Evolutionary conservation across 92 coral and sea anemone species (phyloP).

Genomic region (Parazoanthus atlanticus): DNA sequence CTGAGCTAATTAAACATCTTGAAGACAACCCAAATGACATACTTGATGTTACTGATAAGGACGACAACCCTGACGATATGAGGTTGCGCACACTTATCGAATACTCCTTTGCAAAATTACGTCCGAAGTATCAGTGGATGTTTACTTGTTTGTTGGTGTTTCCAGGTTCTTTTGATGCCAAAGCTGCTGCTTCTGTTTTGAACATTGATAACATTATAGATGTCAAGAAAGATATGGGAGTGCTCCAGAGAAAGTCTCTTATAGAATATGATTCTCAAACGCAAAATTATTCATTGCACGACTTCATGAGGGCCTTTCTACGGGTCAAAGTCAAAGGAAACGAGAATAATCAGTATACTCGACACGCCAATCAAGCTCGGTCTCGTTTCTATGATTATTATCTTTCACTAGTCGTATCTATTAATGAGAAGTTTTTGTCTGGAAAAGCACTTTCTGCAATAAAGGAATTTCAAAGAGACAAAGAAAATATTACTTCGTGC

Average conservation of each 20-base stretch:
- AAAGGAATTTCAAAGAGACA: background rate
- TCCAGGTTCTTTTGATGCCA: constrained; percentile 20
- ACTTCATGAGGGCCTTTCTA: background rate
- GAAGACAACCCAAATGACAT: background rate
- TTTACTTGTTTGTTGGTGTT: background rate
- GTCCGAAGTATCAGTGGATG: background rate
- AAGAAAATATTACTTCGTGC: constrained; percentile 8
- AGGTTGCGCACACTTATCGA: constrained; percentile 1
- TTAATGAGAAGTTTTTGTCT: constrained; percentile 5
- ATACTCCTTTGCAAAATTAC: background rate
- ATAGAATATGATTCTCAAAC: background rate
- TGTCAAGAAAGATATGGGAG: background rate
- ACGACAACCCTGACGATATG: constrained; percentile 6
- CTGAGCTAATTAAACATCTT: background rate
- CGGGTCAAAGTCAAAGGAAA: background rate
- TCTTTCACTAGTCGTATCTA: background rate
- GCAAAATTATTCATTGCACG: background rate
- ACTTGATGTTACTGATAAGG: background rate
- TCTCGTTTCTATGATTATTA: background rate
- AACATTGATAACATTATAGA: background rate
- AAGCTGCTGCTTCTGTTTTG: background rate
- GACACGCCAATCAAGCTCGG: background rate
- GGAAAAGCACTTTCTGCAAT: constrained; percentile 16
- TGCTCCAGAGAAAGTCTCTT: constrained; percentile 3
- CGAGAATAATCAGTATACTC: no score